A percentile compares a stretch with the other conserved stretches of the same genome.
These are phyloP conservation scores for Peromyscus eremicus DNA, from an alignment of 2,797 vertebrate species.

Conservation along the genomic window DNA sequence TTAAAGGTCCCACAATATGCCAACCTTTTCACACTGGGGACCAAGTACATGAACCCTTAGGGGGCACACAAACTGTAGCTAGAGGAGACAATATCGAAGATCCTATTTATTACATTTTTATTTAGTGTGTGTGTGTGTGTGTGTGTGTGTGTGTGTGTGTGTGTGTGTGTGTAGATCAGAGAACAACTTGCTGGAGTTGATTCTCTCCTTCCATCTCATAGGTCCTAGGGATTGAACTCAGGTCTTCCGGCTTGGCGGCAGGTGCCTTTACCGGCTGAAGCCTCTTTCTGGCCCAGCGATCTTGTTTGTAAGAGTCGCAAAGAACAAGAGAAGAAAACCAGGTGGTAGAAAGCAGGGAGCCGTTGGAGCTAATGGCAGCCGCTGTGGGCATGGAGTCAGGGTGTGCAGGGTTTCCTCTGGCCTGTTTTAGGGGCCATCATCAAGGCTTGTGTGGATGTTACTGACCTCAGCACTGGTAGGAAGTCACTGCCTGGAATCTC, in stretches of 20 bases:
- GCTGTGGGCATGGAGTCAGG: background rate
- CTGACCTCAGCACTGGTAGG: background rate
- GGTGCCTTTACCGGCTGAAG: background rate
- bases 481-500: background rate
- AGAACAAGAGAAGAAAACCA: too few species aligned
- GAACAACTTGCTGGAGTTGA: background rate
- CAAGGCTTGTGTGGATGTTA: background rate
- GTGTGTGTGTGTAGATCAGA: background rate
- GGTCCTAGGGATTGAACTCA: background rate
- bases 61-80: too few species aligned
- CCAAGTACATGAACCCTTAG: background rate
- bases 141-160: background rate
- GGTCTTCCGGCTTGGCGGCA: background rate
- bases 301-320: background rate
- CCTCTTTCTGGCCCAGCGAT: background rate
- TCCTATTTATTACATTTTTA: background rate
- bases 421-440: background rate
- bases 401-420: background rate
- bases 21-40: background rate
- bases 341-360: background rate
- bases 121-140: background rate
- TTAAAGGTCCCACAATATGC: background rate
- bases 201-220: background rate
- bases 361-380: background rate
- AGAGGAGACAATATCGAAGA: background rate